Evolutionary conservation across 2,797 vertebrate genomes (phyloP), one percentile per base, ranked within the genome.

Genomic region (Hafferia zeledoni): DNA sequence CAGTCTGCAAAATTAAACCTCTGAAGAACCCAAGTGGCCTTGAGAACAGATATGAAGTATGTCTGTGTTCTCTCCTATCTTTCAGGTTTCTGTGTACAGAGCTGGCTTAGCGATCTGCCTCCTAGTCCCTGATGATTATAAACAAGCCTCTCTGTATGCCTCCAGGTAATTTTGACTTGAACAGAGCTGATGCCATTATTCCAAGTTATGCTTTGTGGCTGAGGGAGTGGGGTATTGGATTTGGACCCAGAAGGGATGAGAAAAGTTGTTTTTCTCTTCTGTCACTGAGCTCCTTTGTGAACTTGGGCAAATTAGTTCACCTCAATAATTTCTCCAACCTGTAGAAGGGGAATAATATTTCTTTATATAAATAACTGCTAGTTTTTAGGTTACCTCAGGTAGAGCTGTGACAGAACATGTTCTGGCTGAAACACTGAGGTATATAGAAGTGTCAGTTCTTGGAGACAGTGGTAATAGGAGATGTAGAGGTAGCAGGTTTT

Each of bases 1-100:
- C 89, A 89, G 80, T 65, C 43, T 81, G 82, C 55, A 78, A 78
- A 92, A 92, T 92, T 81, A 83, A 95, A 78, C 64, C 68, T 93
- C 64, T 57, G 9, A 87, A 93, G 87, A 87, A 19, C 53, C 53
- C 52, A 71, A 74, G 68, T 5, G 30, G 71, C 49, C 87, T 63
- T 79, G 43, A 83, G 69, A 80, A 31, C 46, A 94, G 64, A n/a
- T 67, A 69, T 2, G 39, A 90, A 53, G 44, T 59, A 76, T 79
- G 24, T 44, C 47, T 85, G 22, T 68, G n/a, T 41, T 22, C n/a
- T 75, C 18, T 89, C 87, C 78, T 89, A 91, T 75, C 87, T 84
- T 92, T 70, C 43, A 46, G 24, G 28, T 87, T 92, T 65, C 64
- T 94, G 46, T 65, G 81, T 79, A 65, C 25, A 92, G 77, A 82